phyloP scores from a whole-genome alignment of 1,140 invertebrate species.

The Drosophila nebulosa region DNA sequence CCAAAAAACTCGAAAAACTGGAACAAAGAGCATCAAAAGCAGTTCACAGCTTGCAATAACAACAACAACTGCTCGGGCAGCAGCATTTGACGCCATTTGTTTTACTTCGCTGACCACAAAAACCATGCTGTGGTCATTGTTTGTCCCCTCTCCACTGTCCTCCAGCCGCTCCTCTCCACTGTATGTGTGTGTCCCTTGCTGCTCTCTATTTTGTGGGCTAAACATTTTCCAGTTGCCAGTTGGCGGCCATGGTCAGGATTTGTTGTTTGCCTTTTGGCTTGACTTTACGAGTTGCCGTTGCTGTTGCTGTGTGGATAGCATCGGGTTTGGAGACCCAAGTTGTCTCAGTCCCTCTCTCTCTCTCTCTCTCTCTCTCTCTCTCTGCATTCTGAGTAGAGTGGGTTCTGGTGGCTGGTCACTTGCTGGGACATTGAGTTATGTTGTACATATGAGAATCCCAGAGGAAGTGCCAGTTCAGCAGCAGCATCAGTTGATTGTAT shows the following conservation, averaged over 20 bases:
- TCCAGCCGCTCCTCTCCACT: too few species aligned
- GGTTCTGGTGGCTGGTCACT: neutral
- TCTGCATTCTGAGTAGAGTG: neutral
- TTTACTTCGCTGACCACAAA: slow-evolving; percentile 73
- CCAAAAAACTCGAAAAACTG: slow-evolving; percentile 26
- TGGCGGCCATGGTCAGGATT: slow-evolving; percentile 7
- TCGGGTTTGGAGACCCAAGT: too few species aligned
- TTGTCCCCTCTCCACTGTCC: neutral
- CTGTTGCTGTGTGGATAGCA: slow-evolving; percentile 4
- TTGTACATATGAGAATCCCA: slow-evolving; percentile 45
- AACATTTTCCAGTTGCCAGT: slow-evolving; percentile 1
- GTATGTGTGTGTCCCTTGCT: neutral
- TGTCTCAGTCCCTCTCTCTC: too few species aligned
- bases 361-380: too few species aligned
- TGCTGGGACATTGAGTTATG: slow-evolving; percentile 66
- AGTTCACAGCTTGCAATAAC: slow-evolving; percentile 13
- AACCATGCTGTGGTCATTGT: slow-evolving; percentile 63
- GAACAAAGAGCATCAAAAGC: slow-evolving; percentile 39
- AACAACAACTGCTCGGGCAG: slow-evolving; percentile 9
- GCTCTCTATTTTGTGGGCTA: slow-evolving; percentile 7
- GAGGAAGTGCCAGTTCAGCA: slow-evolving; percentile 49
- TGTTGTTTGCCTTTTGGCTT: slow-evolving; percentile 21
- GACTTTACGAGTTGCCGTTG: slow-evolving; percentile 7
- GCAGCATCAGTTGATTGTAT: slow-evolving; percentile 4
- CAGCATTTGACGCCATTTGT: slow-evolving; percentile 69